Percentiles rank a stretch among this genome's conserved stretches.
Conservation (phyloP, 2,888 invertebrate species). For the Agriopis leucophaearia region DNA sequence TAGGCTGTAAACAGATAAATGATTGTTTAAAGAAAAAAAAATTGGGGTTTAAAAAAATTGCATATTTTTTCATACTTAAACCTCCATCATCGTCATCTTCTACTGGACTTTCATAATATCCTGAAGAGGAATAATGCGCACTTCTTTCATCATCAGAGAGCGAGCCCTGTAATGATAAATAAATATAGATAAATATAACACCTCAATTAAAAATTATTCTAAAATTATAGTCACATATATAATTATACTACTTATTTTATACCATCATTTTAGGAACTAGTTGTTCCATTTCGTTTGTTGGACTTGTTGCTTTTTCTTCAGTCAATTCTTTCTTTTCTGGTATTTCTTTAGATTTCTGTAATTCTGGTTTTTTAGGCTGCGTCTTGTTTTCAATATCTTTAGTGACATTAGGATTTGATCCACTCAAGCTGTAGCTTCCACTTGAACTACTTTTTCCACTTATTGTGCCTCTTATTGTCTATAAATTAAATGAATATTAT, state of each 20-base stretch:
- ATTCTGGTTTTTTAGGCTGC: conserved; percentile 66
- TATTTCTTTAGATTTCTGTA: conserved; percentile 54
- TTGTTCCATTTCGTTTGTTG: conserved; percentile 5
- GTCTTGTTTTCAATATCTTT: conserved; percentile 67
- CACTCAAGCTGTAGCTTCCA: conserved; percentile 82
- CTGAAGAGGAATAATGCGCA: conserved; percentile 90
- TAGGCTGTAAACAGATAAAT: conserved; percentile 66
- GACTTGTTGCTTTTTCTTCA: conserved; percentile 57
- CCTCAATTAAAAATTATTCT: not conserved
- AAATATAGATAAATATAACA: conserved; percentile 14
- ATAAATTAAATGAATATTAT: conserved; percentile 29
- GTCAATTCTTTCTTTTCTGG: conserved; percentile 42
- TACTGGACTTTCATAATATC: conserved; percentile 91
- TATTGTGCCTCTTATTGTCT: conserved; percentile 70
- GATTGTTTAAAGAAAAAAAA: not conserved
- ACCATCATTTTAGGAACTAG: conserved; percentile 77
- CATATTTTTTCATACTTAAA: conserved; percentile 68
- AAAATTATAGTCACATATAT: not conserved
- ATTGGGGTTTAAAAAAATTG: not conserved
- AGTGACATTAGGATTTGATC: conserved; percentile 79
- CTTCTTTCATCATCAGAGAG: conserved; percentile 90
- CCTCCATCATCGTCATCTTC: conserved; percentile 88
- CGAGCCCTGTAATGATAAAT: conserved; percentile 86
- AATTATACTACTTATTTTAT: conserved; percentile 30
- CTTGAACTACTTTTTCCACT: conserved; percentile 84